These are phyloP conservation scores for Macaca mulatta DNA, from an alignment of 2,113 vertebrate species.

Conservation along the genomic window DNA sequence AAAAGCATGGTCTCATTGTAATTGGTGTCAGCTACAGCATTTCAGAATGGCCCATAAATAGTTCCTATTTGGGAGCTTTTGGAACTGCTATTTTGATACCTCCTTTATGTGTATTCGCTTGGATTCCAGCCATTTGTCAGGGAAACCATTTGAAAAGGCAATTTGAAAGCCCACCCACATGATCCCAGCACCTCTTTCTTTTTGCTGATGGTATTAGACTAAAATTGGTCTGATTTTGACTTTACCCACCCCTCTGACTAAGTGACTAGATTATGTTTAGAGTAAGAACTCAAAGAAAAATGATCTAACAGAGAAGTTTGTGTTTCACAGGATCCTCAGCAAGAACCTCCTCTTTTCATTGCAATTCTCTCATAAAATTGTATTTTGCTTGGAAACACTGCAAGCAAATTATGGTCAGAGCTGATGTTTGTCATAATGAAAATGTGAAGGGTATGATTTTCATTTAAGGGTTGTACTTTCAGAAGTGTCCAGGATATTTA, in stretches of 20 bases:
- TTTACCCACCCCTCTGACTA: constrained; percentile 36
- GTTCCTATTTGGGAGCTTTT: constrained; percentile 12
- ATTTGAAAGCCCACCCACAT: constrained; percentile 55
- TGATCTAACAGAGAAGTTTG: neutral
- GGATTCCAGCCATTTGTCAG: constrained; percentile 53
- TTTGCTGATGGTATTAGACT: constrained; percentile 52
- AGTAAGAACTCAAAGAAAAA: constrained; percentile 44
- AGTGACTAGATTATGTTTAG: constrained; percentile 56
- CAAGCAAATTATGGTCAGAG: neutral
- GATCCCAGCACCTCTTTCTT: constrained; percentile 41
- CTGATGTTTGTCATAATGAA: constrained; percentile 13
- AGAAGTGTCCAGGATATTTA: neutral
- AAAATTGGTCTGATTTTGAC: constrained; percentile 61
- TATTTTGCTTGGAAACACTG: constrained; percentile 29
- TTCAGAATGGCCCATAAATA: constrained; percentile 54
- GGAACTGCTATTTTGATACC: constrained; percentile 52
- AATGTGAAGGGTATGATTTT: constrained; percentile 29
- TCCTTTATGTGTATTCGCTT: constrained; percentile 34
- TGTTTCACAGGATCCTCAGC: neutral
- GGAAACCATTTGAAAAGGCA: constrained; percentile 64
- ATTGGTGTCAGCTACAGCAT: constrained; percentile 46
- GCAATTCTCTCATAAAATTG: neutral
- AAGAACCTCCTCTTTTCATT: neutral
- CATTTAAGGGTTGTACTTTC: constrained; percentile 7
- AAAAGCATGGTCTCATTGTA: constrained; percentile 50